Conservation (phyloP, 2,113 vertebrate genomes). For the Tychaedon coryphoeus region DNA sequence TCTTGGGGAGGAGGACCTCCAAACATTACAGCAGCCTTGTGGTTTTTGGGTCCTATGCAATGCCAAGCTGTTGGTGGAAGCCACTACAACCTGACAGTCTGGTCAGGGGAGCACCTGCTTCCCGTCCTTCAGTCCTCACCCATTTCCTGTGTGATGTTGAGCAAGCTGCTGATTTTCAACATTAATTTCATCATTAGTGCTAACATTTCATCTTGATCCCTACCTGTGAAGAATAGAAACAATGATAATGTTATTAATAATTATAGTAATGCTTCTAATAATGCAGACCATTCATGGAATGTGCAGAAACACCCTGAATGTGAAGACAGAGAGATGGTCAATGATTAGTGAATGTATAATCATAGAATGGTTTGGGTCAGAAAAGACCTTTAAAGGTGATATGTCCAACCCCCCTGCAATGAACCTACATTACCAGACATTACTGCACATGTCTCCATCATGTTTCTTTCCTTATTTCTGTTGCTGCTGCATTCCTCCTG, state of each 20-base stretch:
- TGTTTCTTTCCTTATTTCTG: neutral
- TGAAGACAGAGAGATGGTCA: neutral
- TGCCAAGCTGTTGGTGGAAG: neutral
- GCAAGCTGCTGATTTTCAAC: neutral
- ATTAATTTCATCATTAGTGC: neutral
- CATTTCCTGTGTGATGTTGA: neutral
- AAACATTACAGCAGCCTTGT: neutral
- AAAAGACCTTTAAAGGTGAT: neutral
- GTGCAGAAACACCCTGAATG: neutral
- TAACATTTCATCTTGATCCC: neutral
- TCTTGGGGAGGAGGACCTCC: neutral
- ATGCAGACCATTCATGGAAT: neutral
- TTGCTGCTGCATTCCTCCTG: neutral
- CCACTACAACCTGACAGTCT: rapidly evolving
- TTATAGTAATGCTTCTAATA: neutral
- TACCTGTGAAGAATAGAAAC: neutral
- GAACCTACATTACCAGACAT: neutral
- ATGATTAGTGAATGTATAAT: neutral
- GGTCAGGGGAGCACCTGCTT: neutral
- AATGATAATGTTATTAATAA: neutral
- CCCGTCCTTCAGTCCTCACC: neutral
- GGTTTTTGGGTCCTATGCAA: neutral
- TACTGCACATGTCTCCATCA: rapidly evolving
- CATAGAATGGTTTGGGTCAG: neutral
- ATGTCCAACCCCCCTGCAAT: neutral